Evolutionary conservation across 2,797 vertebrate species (phyloP).

Genomic region (Lacerta bilineata): DNA sequence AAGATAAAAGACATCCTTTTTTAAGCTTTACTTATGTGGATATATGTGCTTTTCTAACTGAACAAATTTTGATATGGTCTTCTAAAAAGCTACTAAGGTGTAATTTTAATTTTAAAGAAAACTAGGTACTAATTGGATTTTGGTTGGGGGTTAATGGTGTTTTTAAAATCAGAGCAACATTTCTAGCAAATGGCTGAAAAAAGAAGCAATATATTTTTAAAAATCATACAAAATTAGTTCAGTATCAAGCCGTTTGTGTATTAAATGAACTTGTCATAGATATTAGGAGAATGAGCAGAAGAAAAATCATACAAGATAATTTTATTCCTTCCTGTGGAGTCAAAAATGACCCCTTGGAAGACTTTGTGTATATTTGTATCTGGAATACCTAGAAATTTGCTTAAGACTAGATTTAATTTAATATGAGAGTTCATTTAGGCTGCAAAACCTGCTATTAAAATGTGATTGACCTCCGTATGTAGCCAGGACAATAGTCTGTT

Average conservation of each 20-base stretch:
- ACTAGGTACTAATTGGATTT: slow-evolving; percentile 54
- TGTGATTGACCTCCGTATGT: not conserved
- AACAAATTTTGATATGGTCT: slow-evolving; percentile 67
- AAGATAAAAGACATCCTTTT: slow-evolving; percentile 86
- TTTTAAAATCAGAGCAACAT: not conserved
- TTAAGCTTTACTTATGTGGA: slow-evolving; percentile 78
- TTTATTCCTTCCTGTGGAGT: slow-evolving; percentile 1
- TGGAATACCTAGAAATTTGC: slow-evolving; percentile 48
- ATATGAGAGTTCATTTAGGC: slow-evolving; percentile 17
- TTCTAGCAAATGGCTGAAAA: slow-evolving; percentile 47
- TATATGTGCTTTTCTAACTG: slow-evolving; percentile 73
- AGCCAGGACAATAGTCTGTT: not conserved
- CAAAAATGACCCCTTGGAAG: not conserved
- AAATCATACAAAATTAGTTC: slow-evolving; percentile 56
- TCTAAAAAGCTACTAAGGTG: slow-evolving; percentile 70
- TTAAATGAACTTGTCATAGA: slow-evolving; percentile 48
- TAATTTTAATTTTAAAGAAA: slow-evolving; percentile 18
- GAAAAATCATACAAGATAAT: slow-evolving; percentile 29
- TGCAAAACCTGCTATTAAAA: slow-evolving; percentile 34
- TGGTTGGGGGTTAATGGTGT: slow-evolving; percentile 46
- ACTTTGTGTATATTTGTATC: slow-evolving; percentile 4
- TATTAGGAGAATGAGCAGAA: slow-evolving; percentile 22
- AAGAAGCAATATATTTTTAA: slow-evolving; percentile 49
- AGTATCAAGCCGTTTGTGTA: slow-evolving; percentile 29
- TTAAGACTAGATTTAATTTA: slow-evolving; percentile 42